phyloP scores from a whole-genome alignment of 2,888 invertebrate genomes.

The Drosophila subsilvestris region DNA sequence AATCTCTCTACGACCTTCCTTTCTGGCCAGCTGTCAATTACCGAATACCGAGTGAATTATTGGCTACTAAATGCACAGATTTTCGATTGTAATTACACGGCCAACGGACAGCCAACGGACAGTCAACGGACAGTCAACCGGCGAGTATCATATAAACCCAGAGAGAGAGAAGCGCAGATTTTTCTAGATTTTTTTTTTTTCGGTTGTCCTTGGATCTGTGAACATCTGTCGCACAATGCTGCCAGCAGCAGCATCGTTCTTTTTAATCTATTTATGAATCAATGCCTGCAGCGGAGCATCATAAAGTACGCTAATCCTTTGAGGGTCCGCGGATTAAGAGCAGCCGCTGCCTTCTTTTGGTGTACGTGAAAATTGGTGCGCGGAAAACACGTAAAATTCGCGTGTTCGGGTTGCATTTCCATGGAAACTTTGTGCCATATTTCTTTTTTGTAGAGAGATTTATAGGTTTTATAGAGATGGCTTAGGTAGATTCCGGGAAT shows the following conservation, averaged over 20 bases:
- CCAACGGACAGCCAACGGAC: slow-evolving; percentile 65
- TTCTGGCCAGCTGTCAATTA: slow-evolving; percentile 29
- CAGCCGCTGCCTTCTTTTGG: slow-evolving; percentile 45
- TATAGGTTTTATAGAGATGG: slow-evolving; percentile 2
- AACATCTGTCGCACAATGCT: slow-evolving; percentile 59
- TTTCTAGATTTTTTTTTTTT: slow-evolving; percentile 3
- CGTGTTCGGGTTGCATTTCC: slow-evolving; percentile 58
- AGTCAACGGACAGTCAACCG: slow-evolving; percentile 24
- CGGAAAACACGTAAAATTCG: slow-evolving; percentile 72
- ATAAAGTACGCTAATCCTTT: slow-evolving; percentile 67
- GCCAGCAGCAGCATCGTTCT: slow-evolving; percentile 7
- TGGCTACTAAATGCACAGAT: slow-evolving; percentile 50
- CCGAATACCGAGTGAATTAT: slow-evolving; percentile 34
- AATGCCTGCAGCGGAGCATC: slow-evolving; percentile 41
- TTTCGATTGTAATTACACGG: slow-evolving; percentile 36
- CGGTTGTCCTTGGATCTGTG: slow-evolving; percentile 46
- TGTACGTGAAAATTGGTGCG: slow-evolving; percentile 58
- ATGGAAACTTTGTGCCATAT: slow-evolving; percentile 35
- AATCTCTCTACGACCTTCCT: neutral
- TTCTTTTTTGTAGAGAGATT: slow-evolving; percentile 10
- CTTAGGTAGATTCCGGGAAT: slow-evolving; percentile 40
- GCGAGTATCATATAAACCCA: slow-evolving; percentile 23
- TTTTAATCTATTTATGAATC: slow-evolving; percentile 74
- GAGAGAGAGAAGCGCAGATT: neutral
- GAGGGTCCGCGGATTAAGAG: slow-evolving; percentile 44